phyloP scores from a whole-genome alignment of 2,888 invertebrate species.

The Phyllotreta cruciferae region DNA sequence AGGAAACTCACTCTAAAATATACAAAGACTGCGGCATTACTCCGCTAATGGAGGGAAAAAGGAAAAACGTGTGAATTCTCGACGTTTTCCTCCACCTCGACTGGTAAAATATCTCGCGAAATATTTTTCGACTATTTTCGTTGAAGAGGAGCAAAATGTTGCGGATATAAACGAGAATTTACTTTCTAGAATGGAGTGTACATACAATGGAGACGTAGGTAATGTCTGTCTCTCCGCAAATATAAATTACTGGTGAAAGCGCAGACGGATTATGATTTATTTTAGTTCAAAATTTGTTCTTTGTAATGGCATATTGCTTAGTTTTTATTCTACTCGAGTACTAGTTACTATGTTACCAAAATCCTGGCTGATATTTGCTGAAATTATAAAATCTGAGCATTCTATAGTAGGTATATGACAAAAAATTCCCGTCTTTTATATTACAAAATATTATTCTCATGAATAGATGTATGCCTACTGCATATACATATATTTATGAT shows the following conservation, averaged over 20 bases:
- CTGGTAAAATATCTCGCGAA: constrained; percentile 34
- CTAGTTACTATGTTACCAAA: background rate
- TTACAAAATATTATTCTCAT: no score
- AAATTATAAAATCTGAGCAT: no score
- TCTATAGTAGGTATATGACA: no score
- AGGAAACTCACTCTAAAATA: constrained; percentile 51
- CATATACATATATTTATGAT: no score
- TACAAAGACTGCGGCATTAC: constrained; percentile 45
- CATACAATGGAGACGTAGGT: constrained; percentile 22
- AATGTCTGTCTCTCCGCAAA: constrained; percentile 19
- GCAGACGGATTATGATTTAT: constrained; percentile 24
- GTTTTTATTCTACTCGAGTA: no score
- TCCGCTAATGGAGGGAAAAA: constrained; percentile 50
- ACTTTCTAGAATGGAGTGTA: constrained; percentile 27
- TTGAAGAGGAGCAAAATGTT: constrained; percentile 25
- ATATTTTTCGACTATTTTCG: constrained; percentile 25
- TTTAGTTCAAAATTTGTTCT: constrained; percentile 7
- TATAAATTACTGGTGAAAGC: constrained; percentile 21
- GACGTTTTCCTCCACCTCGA: constrained; percentile 29
- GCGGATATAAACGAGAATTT: constrained; percentile 30
- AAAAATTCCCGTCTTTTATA: no score
- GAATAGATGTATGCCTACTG: no score
- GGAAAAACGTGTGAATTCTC: constrained; percentile 51
- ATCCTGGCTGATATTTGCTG: background rate
- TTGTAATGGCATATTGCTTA: background rate